phyloP scores from a whole-genome alignment of 2,888 invertebrate species.

The Drosophila pseudotalamancana region DNA sequence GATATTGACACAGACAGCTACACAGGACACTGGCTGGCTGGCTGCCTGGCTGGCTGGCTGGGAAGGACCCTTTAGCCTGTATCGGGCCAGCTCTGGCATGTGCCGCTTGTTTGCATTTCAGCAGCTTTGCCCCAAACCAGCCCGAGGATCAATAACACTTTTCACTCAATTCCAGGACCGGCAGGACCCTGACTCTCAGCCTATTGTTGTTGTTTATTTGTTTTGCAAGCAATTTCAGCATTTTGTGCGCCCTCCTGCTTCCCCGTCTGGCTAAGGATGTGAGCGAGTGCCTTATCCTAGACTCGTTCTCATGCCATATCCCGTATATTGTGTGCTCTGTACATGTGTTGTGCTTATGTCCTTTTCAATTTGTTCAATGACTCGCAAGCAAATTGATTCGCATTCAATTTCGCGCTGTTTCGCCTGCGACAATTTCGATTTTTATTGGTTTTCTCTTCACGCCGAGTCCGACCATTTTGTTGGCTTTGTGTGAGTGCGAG shows the following conservation, averaged over 20 bases:
- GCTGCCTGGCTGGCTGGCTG: not conserved
- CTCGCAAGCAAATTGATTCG: conserved; percentile 81
- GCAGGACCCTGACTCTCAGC: conserved; percentile 31
- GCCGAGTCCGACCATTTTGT: conserved; percentile 55
- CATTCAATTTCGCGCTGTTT: conserved; percentile 79
- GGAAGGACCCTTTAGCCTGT: conserved; percentile 40
- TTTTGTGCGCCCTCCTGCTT: conserved; percentile 20
- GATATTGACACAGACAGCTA: conserved; percentile 48
- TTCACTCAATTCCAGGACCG: conserved; percentile 67
- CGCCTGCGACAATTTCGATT: conserved; percentile 76
- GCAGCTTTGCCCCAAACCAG: conserved; percentile 44
- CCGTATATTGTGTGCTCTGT: conserved; percentile 37
- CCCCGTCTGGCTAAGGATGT: not conserved
- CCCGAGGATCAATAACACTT: conserved; percentile 81
- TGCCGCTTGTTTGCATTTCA: conserved; percentile 69
- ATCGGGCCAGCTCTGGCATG: conserved; percentile 17
- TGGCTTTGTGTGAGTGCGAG: conserved; percentile 7
- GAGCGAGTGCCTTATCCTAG: conserved; percentile 37
- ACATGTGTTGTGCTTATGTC: conserved; percentile 58
- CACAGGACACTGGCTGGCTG: conserved; percentile 4
- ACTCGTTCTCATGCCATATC: conserved; percentile 5
- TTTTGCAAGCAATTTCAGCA: conserved; percentile 77
- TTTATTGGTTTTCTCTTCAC: conserved; percentile 71
- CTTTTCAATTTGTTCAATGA: conserved; percentile 83
- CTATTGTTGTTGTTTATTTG: conserved; percentile 76